Evolutionary conservation across 2,797 vertebrate species (phyloP).

Genomic region (Strix occidentalis): DNA sequence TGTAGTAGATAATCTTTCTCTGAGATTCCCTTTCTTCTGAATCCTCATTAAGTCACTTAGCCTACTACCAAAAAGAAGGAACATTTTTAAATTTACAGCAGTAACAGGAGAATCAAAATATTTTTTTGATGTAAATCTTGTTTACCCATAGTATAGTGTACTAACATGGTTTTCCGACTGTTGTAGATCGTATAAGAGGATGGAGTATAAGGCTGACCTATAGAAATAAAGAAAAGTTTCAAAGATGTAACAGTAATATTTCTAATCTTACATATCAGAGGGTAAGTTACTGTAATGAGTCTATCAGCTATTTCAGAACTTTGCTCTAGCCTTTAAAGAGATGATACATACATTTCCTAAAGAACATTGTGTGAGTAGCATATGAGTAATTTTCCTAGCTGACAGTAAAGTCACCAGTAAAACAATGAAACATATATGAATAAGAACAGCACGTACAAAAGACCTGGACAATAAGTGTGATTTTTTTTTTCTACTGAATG

Average conservation of each 20-base stretch:
- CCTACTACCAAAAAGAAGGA: neutral
- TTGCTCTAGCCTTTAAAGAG: neutral
- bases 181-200: neutral
- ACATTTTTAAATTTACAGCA: neutral
- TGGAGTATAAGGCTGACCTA: neutral
- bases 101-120: neutral
- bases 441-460: neutral
- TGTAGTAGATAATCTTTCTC: neutral
- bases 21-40: neutral
- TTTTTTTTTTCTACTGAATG: neutral
- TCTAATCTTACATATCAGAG: neutral
- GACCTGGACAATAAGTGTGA: neutral
- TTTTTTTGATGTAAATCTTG: neutral
- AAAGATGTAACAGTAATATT: neutral
- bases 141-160: neutral
- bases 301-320: neutral
- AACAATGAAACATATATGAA: neutral
- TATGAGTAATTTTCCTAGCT: neutral
- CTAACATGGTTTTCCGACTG: neutral
- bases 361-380: neutral
- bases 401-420: neutral
- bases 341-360: neutral
- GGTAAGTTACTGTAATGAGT: neutral
- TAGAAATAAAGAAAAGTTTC: neutral
- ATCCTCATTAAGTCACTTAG: neutral